A percentile compares a stretch with the other conserved stretches of the same genome.
These are phyloP conservation scores for Oreochromis tanganicae DNA, from an alignment of 2,113 vertebrate genomes.

Conservation along the genomic window DNA sequence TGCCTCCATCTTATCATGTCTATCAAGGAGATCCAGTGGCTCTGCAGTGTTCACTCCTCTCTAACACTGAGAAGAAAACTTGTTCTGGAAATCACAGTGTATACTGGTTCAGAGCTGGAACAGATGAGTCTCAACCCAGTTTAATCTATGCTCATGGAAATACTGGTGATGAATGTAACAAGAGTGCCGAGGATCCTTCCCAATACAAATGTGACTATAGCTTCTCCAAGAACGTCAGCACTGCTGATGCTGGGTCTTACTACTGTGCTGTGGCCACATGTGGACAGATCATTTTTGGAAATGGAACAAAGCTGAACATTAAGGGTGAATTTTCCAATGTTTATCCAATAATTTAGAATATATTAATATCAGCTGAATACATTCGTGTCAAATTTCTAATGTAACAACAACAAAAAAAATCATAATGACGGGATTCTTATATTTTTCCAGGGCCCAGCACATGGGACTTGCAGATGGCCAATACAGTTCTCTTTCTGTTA, in stretches of 20 bases:
- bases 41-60: background rate
- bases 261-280: background rate
- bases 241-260: background rate
- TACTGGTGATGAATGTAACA: background rate
- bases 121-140: background rate
- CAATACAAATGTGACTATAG: background rate
- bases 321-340: fast-evolving
- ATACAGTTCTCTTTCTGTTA: background rate
- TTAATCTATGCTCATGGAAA: fast-evolving
- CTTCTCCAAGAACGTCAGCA: background rate
- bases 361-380: fast-evolving
- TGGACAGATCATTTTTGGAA: background rate
- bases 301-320: background rate
- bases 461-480: background rate
- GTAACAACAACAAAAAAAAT: background rate
- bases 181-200: fast-evolving
- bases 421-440: background rate
- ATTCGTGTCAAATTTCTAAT: fast-evolving
- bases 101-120: background rate
- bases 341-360: too few relatives aligned
- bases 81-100: background rate
- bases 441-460: background rate
- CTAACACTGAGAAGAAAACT: background rate
- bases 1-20: background rate
- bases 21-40: fast-evolving